Base-by-base conservation (phyloP, 2,888 invertebrate genomes). In the Morpho helenor region DNA sequence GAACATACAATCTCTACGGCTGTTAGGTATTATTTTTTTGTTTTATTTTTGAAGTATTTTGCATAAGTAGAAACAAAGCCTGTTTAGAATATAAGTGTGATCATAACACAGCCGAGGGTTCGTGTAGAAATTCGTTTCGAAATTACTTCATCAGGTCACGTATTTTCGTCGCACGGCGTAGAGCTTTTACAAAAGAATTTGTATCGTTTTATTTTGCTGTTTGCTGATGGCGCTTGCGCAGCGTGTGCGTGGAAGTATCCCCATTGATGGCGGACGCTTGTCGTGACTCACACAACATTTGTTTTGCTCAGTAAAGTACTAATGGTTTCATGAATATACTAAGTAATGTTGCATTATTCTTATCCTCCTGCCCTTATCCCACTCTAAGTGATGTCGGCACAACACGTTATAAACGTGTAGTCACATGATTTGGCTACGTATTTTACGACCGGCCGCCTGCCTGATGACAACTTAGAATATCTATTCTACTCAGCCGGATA, bases 231-330 rank as follows among this genome's bases (percentile, higher is more conserved):
- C 47, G 53, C 52, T 45, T 23, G 57, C 56, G 57, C 54, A 55
- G 49, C 61, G 49, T 44, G 40, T 59, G 63, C 60, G 64, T 68
- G 39, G 63, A 65, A 68, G 70, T 52, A 61, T 64, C 60, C 59
- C 58, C 59, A 56, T 60, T 61, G 66, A 60, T 57, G 55, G 61
- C 65, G 60, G 58, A 56, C 61, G 45, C 57, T 51, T 10, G 49
- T 58, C 54, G 60, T 62, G 61, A 62, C 59, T 64, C 63, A 57
- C 31, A 10, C 53, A 50, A 57, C 56, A 55, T 61, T 48, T 61
- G 61, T 57, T 60, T 64, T 60, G 56, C 41, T 10, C 22, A 43
- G 42, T 9, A 23, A 43, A 10, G 40, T 8, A 44, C 52, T 43
- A 44, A 50, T 49, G 31, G 39, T 9, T 41, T 50, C 8, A 41